Base-by-base conservation (phyloP, 2,888 invertebrate species). In the Polydrusus tereticollis region DNA sequence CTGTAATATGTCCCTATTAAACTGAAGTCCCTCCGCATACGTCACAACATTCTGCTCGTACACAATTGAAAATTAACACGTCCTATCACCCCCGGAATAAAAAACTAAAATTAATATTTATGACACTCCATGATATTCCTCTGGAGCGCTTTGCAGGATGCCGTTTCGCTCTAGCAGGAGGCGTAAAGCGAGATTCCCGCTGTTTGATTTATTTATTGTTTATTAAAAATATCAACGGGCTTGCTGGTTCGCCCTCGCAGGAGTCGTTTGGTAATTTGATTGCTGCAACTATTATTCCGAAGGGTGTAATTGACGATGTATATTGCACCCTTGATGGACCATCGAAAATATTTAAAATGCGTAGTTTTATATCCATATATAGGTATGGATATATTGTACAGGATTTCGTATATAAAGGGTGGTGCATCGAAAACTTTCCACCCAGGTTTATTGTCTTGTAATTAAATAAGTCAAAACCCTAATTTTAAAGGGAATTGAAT, bases 61-160 rank as follows among this genome's bases (percentile, higher is more conserved):
- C 76, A 80, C 78, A 80, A 80, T 78, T 62, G 75, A 65, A 77
- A 81, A 81, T 83, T 83, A 83, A 83, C 82, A 80, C 80, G 80
- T 64, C 57, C 58, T 38, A 58, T 81, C 78, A 79, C 79, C 81
- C 81, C 78, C 77, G 72, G 77, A 76, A 57, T 62, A 68, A 63
- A 72, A 69, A 68, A 66, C 45, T 36, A 7, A 58, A 71, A 72
- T 68, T 77, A 75, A 70, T 79, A 73, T 71, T 74, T 72, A 72
- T 72, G 36, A 2, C 63, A 14, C 58, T 21, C 41, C n/a, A 21
- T 38, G 14, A 59, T 41, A 59, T 59, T 59, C 23, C 41, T 38
- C 23, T 23, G 43, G 8, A 38, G 23, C 64, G 20, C 67, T n/a
- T 58, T 14, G 50, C 59, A 47, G 69, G 69, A 69, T 57, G 33